Evolutionary conservation across 2,113 vertebrate genomes (phyloP), one percentile per base, ranked within the genome.

Genomic region (Peromyscus polionotus): DNA sequence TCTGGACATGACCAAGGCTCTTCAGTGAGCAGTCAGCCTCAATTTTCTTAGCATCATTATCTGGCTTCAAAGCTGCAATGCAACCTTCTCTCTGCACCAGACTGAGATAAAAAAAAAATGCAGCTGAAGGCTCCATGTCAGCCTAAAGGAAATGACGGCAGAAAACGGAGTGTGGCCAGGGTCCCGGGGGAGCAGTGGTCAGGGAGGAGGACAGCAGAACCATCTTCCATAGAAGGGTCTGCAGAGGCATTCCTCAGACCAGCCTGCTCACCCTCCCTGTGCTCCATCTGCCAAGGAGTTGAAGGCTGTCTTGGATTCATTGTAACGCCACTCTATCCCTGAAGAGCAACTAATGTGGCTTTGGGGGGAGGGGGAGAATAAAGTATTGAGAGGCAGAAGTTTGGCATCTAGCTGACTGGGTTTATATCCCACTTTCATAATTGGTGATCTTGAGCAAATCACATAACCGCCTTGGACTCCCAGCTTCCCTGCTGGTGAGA

Each of bases 121-220:
- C 59, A 94, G 89, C 96, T 84, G 92, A 94, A 95, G 77, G 22
- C n/a, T 95, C 85, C 31, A 14, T 79, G 72, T 94, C 93, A 48
- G 61, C 88, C 91, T 95, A 67, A 95, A 98, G 95, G 95, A 97
- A 96, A 94, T 90, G 91, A 95, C 48, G 83, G 91, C 39, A 83
- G 81, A 95, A 92, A 77, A 67, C 13, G 87, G 95, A 94, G 95
- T 97, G 91, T 85, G 92, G 85, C 57, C 91, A 14, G 96, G 91
- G 77, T 95, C 90, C 45, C 45, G 91, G 88, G 88, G 0, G 1
- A 95, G 95, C 61, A 72, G 91, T 94, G 95, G 92, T 92, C 93
- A 76, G 93, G 73, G 20, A 91, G 59, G 63, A 51, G 0, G 57
- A 54, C 13, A 61, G 24, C 73, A 65, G 88, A 80, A 31, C 19